Percentiles rank a stretch among this genome's conserved stretches.
These are phyloP conservation scores for Garra rufa DNA, from an alignment of 2,113 vertebrate species.

Conservation along the genomic window DNA sequence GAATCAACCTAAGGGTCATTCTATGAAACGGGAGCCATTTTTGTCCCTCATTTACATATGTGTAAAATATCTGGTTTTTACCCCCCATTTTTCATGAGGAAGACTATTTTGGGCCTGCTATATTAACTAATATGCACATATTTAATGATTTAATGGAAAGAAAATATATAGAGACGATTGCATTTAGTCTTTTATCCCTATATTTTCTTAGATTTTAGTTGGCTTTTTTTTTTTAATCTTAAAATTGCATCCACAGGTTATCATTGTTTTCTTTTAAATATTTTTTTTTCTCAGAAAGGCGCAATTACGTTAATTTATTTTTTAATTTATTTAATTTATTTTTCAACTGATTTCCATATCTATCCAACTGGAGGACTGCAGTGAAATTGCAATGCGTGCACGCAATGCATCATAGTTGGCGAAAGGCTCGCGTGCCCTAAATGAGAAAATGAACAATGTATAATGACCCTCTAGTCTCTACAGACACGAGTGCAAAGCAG, in stretches of 20 bases:
- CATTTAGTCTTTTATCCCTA: background rate
- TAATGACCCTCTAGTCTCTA: background rate
- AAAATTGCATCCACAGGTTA: background rate
- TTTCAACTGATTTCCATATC: too few species aligned
- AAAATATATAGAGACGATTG: background rate
- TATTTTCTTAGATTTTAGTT: background rate
- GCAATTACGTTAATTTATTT: background rate
- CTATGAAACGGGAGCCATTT: background rate
- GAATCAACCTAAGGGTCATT: slow-evolving; percentile 18
- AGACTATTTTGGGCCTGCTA: background rate
- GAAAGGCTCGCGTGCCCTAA: background rate
- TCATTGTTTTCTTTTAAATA: background rate
- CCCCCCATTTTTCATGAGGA: background rate
- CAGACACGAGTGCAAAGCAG: background rate
- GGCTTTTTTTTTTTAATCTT: background rate
- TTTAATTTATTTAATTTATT: too few species aligned
- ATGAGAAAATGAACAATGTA: background rate
- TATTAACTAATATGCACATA: background rate
- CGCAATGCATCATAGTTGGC: too few species aligned
- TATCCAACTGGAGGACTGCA: background rate
- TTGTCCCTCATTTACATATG: background rate
- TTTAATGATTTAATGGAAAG: background rate
- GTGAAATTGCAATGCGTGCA: background rate
- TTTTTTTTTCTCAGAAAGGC: too few species aligned
- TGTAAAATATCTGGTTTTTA: background rate